Conservation (phyloP, 1,140 invertebrate genomes). For the Eufriesea mexicana region DNA sequence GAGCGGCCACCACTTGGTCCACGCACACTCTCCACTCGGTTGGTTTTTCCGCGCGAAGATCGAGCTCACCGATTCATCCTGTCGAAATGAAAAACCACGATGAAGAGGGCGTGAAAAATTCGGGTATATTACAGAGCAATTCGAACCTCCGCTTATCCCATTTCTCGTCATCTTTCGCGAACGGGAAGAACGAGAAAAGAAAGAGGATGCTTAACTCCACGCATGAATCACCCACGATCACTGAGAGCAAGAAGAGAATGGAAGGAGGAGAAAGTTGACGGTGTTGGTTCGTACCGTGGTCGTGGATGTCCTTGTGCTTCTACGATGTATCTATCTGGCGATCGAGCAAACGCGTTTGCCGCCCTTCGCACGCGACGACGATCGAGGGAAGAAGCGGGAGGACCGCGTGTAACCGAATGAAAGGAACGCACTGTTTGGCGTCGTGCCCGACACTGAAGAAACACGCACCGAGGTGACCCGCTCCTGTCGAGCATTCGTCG, state of each 20-base stretch:
- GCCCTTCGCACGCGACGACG: not conserved
- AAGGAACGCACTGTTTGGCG: constrained; percentile 27
- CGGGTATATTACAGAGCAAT: too few species aligned
- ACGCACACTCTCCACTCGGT: not conserved
- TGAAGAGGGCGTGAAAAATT: not conserved
- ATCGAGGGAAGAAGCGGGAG: not conserved
- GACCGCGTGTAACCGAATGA: not conserved
- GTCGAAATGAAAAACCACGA: too few species aligned
- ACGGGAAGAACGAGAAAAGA: not conserved
- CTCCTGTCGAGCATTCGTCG: constrained; percentile 56
- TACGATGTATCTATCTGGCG: not conserved
- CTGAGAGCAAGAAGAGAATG: too few species aligned
- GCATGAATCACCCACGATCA: not conserved
- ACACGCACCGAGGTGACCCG: constrained; percentile 44
- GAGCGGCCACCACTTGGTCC: not conserved
- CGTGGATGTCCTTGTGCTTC: not conserved
- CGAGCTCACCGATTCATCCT: not conserved
- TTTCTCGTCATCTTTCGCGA: not conserved
- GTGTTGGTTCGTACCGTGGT: too few species aligned
- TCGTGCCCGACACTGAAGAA: constrained; percentile 40
- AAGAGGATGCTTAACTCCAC: not conserved
- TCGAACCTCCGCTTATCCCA: not conserved
- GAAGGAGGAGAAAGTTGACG: not conserved
- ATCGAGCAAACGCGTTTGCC: not conserved
- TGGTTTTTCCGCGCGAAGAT: not conserved